Conservation (phyloP, 2,797 vertebrate species). For the Hipposideros larvatus region DNA sequence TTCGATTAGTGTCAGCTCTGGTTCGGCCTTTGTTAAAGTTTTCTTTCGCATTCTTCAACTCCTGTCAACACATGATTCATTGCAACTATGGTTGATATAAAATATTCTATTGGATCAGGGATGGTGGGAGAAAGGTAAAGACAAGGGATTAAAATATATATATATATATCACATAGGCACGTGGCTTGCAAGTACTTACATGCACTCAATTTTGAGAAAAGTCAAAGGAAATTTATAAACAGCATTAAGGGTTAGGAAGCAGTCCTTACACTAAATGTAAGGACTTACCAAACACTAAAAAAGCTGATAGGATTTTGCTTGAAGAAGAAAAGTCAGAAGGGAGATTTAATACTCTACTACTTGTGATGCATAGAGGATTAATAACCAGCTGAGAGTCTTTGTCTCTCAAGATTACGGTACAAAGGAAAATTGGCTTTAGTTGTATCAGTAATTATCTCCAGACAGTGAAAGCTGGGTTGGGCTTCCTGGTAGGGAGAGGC, state of each 20-base stretch:
- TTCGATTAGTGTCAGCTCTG: neutral
- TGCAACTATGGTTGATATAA: neutral
- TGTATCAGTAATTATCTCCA: neutral
- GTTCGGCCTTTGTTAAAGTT: neutral
- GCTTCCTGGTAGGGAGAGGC: neutral
- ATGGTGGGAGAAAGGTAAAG: neutral
- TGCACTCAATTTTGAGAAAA: neutral
- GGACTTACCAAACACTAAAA: neutral
- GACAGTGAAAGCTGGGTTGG: neutral
- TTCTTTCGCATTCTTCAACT: neutral
- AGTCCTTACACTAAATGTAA: too few relatives aligned
- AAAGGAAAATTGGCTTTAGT: slow-evolving; percentile 27
- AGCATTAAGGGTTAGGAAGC: neutral
- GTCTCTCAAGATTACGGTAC: neutral
- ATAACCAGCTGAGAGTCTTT: neutral
- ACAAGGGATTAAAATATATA: neutral
- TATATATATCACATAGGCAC: neutral
- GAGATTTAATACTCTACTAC: neutral
- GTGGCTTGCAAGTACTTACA: neutral
- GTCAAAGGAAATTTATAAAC: slow-evolving; percentile 37
- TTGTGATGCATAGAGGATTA: neutral
- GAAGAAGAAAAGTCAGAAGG: neutral
- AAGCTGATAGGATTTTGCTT: neutral
- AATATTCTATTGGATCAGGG: neutral
- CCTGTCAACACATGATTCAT: neutral